Evolutionary conservation across 2,888 invertebrate species (phyloP).

Genomic region (Acronicta psi): DNA sequence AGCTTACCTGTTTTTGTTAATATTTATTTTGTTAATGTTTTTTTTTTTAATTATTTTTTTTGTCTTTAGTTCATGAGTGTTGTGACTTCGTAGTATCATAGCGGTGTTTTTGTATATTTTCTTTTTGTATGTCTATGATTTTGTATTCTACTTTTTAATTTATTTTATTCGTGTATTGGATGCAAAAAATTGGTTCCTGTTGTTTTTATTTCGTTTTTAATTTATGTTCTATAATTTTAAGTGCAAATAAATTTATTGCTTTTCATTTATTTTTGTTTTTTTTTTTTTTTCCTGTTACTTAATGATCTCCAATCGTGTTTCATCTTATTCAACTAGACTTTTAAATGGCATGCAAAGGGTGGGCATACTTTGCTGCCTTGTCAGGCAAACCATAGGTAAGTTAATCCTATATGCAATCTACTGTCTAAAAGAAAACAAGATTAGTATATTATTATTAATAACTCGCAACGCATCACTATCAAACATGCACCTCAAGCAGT

Average conservation of each 20-base stretch:
- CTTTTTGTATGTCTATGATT: slow-evolving; percentile 64
- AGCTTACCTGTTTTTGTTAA: slow-evolving; percentile 83
- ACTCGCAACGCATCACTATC: no score
- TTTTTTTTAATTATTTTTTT: slow-evolving; percentile 71
- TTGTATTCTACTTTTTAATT: slow-evolving; percentile 60
- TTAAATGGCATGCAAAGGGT: no score
- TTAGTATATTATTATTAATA: no score
- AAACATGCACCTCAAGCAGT: no score
- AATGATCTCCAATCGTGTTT: no score
- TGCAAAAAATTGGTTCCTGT: slow-evolving; percentile 81
- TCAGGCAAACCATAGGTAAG: no score
- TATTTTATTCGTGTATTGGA: slow-evolving; percentile 62
- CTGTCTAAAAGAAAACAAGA: no score
- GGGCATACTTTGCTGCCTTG: no score
- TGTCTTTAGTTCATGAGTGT: slow-evolving; percentile 77
- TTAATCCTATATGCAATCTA: no score
- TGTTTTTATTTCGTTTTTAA: slow-evolving; percentile 89
- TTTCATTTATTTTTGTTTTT: slow-evolving; percentile 74
- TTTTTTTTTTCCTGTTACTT: slow-evolving; percentile 41
- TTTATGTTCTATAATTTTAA: slow-evolving; percentile 81
- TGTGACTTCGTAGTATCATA: slow-evolving; percentile 63
- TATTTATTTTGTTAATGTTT: slow-evolving; percentile 85
- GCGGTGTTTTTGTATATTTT: slow-evolving; percentile 68
- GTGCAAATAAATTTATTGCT: slow-evolving; percentile 88
- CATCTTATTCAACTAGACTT: no score